A percentile compares a stretch with the other conserved stretches of the same genome.
phyloP scores from a whole-genome alignment of 2,113 vertebrate species.

The Piaya cayana region DNA sequence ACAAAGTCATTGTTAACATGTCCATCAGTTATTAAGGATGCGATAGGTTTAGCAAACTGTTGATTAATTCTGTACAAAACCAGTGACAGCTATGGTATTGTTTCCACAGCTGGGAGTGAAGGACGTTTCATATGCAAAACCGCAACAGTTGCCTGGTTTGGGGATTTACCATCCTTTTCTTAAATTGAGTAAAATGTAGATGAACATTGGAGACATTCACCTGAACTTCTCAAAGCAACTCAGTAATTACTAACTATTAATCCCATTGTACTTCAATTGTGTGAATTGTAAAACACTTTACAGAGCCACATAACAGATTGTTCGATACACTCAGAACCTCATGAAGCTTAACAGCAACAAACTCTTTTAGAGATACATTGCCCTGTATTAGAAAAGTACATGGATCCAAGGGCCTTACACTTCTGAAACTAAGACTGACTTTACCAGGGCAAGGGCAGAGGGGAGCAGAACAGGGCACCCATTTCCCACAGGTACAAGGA shows the following conservation, averaged over 20 bases:
- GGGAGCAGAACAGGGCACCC: not conserved
- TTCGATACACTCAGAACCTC: not conserved
- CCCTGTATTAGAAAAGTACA: not conserved
- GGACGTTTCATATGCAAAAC: not conserved
- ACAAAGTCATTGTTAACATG: conserved; percentile 65
- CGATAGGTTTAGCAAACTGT: conserved; percentile 67
- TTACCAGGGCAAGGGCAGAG: not conserved
- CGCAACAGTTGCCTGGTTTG: not conserved
- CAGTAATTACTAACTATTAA: conserved; percentile 45
- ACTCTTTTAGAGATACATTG: not conserved
- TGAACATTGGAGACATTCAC: not conserved
- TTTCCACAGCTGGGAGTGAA: conserved; percentile 1
- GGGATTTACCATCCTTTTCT: conserved; percentile 8
- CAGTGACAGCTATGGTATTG: conserved; percentile 18
- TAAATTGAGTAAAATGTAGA: conserved; percentile 24
- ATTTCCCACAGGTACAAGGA: not conserved
- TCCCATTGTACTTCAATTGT: conserved; percentile 31
- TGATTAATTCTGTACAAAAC: conserved; percentile 69
- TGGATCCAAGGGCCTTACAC: not conserved
- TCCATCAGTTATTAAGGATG: conserved; percentile 58
- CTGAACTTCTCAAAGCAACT: not conserved
- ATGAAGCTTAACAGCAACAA: not conserved
- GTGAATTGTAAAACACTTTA: conserved; percentile 26
- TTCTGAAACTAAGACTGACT: not conserved
- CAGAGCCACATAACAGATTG: conserved; percentile 13